Base-by-base conservation (phyloP, 2,797 vertebrate genomes). In the Gadopsis marmoratus region DNA sequence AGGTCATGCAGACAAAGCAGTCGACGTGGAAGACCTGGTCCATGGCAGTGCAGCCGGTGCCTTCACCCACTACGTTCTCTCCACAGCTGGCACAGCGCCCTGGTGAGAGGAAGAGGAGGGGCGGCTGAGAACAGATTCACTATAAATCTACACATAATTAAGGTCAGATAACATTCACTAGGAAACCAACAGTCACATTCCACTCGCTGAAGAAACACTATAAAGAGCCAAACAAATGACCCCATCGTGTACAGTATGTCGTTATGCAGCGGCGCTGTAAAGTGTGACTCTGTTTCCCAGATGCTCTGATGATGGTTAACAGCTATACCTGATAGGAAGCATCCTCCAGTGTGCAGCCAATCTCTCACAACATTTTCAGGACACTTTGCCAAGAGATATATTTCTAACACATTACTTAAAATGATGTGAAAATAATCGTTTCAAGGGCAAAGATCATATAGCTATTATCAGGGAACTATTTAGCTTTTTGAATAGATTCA, bases 21-120 rank as follows among this genome's bases (percentile, higher is more conserved):
- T 98, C 88, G 78, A 99, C 98, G 0, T 99, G 98, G 95, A 99
- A 99, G 75, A 99, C 98, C 84, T 99, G 98, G 90, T 99, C 98
- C 98, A 99, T 99, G 83, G 98, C 98, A 0, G 98, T 99, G 89
- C 98, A 99, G 68, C 98, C 98, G 0, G 97, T 99, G 39, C 98
- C 98, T 91, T 99, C 98, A 3, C 98, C 98, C 65, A 99, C 96
- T 7, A 99, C 98, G 0, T 99, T 99, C 86, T 99, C 97, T 13
- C 97, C 98, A 19, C 98, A 99, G 93, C 97, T 97, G 74, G 97
- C 94, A 82, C 98, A 99, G 88, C 97, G 97, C 23, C 98, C 98
- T 99, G 93, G 7, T 86, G 82, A 76, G 56, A 80, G 56, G 73
- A 62, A 73, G 80, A 63, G 81, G 68, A 71, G 51, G 63, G 41